These are phyloP conservation scores for Brachylomia viminalis DNA, from an alignment of 2,888 invertebrate genomes.

Conservation along the genomic window DNA sequence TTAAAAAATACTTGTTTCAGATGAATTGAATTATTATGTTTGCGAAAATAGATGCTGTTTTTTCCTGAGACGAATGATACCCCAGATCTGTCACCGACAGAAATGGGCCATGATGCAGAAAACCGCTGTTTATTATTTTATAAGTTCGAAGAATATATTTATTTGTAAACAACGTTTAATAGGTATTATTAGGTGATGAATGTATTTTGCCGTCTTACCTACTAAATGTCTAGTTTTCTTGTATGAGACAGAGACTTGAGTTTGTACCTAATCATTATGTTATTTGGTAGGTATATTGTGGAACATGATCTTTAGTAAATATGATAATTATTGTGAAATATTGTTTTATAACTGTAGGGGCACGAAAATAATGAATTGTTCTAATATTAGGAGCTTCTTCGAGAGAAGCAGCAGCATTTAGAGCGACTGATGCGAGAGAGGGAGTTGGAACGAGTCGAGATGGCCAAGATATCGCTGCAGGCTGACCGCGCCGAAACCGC, in stretches of 20 bases:
- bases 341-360: not conserved
- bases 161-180: slow-evolving; percentile 29
- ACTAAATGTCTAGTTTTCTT: not conserved
- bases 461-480: slow-evolving; percentile 95
- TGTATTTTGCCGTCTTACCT: slow-evolving; percentile 34
- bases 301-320: slow-evolving; percentile 52
- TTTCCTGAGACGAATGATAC: slow-evolving; percentile 20
- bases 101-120: slow-evolving; percentile 8
- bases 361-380: not conserved
- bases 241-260: too few species aligned
- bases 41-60: slow-evolving; percentile 3
- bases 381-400: slow-evolving; percentile 93
- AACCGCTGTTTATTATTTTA: slow-evolving; percentile 29
- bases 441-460: slow-evolving; percentile 97
- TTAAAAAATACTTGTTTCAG: too few species aligned
- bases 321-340: slow-evolving; percentile 3
- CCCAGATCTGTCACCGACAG: slow-evolving; percentile 39
- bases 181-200: slow-evolving; percentile 18
- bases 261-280: not conserved
- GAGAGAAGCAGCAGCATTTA: slow-evolving; percentile 98
- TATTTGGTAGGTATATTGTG: slow-evolving; percentile 32
- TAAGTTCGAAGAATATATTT: slow-evolving; percentile 29
- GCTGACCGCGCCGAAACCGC: slow-evolving; percentile 94
- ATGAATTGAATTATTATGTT: not conserved
- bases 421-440: slow-evolving; percentile 97